A percentile compares a stretch with the other conserved stretches of the same genome.
phyloP scores from a whole-genome alignment of 2,888 invertebrate species.

The Scaptomyza caliginosa region DNA sequence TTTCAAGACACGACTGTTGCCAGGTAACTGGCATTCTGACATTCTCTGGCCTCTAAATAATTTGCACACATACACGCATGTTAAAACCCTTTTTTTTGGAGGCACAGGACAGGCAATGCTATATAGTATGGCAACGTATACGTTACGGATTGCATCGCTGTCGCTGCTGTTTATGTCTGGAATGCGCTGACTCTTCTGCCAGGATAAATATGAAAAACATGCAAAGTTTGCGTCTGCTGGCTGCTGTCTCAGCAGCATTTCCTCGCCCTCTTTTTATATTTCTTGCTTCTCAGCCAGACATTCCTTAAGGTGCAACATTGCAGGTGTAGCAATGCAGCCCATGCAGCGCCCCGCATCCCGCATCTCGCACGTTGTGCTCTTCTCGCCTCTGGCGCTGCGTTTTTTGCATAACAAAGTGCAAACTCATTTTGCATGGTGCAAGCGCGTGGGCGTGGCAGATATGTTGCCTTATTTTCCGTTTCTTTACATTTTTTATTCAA shows the following conservation, averaged over 20 bases:
- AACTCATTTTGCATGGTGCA: constrained; percentile 74
- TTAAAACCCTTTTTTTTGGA: constrained; percentile 56
- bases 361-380: not conserved
- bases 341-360: not conserved
- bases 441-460: constrained; percentile 75
- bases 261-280: not conserved
- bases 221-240: constrained; percentile 76
- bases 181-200: constrained; percentile 57
- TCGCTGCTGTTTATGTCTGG: constrained; percentile 67
- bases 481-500: constrained; percentile 3
- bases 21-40: constrained; percentile 68
- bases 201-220: constrained; percentile 82
- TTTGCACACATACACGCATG: constrained; percentile 62
- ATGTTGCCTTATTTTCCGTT: constrained; percentile 38
- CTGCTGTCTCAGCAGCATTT: constrained; percentile 68
- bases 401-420: constrained; percentile 79
- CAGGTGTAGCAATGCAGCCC: constrained; percentile 41
- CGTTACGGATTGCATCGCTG: constrained; percentile 45
- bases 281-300: constrained; percentile 37
- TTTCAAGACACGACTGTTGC: constrained; percentile 57
- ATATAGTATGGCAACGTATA: constrained; percentile 3
- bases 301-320: constrained; percentile 77
- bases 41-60: constrained; percentile 74
- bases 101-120: constrained; percentile 19
- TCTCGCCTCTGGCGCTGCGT: constrained; percentile 32